A percentile compares a stretch with the other conserved stretches of the same genome.
Conservation (phyloP, 2,888 invertebrate species). For the Cremastobaeus sp. region DNA sequence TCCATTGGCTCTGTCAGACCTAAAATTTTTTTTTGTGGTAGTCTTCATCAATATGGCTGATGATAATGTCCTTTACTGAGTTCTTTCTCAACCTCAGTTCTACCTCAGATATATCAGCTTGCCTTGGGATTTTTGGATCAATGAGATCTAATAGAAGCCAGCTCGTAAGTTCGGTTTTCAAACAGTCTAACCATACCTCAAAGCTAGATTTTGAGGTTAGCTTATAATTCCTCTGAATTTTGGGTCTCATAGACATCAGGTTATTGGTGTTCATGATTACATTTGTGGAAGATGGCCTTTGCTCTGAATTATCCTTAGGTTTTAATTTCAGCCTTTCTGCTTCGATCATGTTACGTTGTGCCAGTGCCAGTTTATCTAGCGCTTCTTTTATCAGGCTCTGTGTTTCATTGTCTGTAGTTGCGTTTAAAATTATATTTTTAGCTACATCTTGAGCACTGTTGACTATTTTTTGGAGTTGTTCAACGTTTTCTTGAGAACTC, state of each 20-base stretch:
- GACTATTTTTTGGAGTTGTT: slow-evolving; percentile 9
- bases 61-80: slow-evolving; percentile 56
- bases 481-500: neutral
- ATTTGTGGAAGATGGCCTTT: neutral
- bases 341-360: slow-evolving; percentile 32
- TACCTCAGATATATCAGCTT: slow-evolving; percentile 19
- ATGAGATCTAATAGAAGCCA: slow-evolving; percentile 45
- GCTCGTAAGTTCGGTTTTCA: slow-evolving; percentile 51
- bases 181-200: slow-evolving; percentile 50
- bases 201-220: slow-evolving; percentile 48
- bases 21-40: slow-evolving; percentile 53
- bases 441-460: slow-evolving; percentile 21
- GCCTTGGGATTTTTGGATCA: slow-evolving; percentile 25
- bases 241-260: slow-evolving; percentile 15
- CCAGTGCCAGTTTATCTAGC: slow-evolving; percentile 13
- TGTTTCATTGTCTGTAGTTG: neutral
- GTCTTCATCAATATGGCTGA: slow-evolving; percentile 45
- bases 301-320: neutral
- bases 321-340: slow-evolving; percentile 8
- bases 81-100: slow-evolving; percentile 41
- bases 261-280: neutral
- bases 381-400: slow-evolving; percentile 14
- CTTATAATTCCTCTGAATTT: slow-evolving; percentile 47
- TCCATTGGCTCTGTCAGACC: slow-evolving; percentile 56
- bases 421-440: slow-evolving; percentile 3